These are phyloP conservation scores for Orthosia cruda DNA, from an alignment of 2,888 invertebrate species.

Conservation along the genomic window DNA sequence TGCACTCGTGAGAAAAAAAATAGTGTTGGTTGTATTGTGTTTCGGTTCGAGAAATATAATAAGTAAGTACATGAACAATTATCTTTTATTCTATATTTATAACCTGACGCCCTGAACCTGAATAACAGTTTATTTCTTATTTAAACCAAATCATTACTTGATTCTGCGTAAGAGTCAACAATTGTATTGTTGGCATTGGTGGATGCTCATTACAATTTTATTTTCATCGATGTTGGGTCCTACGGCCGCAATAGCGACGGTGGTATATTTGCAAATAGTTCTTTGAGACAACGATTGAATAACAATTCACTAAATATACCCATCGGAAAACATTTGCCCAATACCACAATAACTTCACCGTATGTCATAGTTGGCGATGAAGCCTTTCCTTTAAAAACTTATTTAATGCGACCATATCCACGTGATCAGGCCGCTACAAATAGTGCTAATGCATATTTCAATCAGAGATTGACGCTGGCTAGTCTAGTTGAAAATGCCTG, in stretches of 20 bases:
- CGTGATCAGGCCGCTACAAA: constrained; percentile 15
- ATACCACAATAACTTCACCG: constrained; percentile 21
- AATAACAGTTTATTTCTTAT: no score
- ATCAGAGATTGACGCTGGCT: constrained; percentile 36
- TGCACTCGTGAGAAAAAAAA: no score
- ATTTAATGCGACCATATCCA: constrained; percentile 54
- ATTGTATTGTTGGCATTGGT: constrained; percentile 31
- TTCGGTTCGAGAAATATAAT: no score
- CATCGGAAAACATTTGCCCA: constrained; percentile 23
- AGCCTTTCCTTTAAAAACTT: constrained; percentile 50
- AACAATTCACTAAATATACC: constrained; percentile 11
- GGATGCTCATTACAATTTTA: constrained; percentile 49
- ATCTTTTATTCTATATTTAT: no score
- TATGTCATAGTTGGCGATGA: constrained; percentile 48
- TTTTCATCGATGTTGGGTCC: constrained; percentile 47
- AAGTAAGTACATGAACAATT: no score
- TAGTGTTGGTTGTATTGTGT: no score
- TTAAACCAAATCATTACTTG: no score
- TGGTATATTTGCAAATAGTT: constrained; percentile 49
- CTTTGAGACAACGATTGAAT: constrained; percentile 25
- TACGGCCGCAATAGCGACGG: constrained; percentile 51
- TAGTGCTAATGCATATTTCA: constrained; percentile 36
- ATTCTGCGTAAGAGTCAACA: no score
- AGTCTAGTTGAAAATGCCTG: constrained; percentile 53
- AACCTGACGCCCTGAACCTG: no score